Conservation (phyloP, 2,113 vertebrate species). For the Aspidoscelis tigris region DNA sequence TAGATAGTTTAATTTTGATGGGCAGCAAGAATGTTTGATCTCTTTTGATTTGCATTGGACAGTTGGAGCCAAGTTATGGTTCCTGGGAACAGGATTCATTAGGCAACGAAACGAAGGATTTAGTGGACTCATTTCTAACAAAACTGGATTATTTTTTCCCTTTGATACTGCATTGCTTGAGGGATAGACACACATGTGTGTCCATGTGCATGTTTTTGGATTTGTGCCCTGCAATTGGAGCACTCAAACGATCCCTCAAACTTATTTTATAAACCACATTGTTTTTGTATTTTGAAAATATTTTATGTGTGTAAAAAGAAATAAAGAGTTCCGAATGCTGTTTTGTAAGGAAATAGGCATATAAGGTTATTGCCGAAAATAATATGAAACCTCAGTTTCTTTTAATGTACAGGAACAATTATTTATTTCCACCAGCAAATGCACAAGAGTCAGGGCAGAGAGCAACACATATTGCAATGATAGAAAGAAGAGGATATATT, state of each 20-base stretch:
- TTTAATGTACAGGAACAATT: too few species aligned
- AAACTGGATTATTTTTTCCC: constrained; percentile 49
- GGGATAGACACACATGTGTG: constrained; percentile 29
- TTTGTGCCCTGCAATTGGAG: constrained; percentile 25
- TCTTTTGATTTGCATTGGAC: constrained; percentile 67
- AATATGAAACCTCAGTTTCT: too few species aligned
- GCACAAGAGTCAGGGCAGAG: too few species aligned
- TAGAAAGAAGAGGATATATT: background rate
- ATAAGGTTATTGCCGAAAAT: background rate
- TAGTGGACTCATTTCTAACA: constrained; percentile 56
- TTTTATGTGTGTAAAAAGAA: too few species aligned
- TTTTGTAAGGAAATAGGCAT: background rate
- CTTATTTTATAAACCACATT: constrained; percentile 33
- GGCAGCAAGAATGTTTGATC: constrained; percentile 57
- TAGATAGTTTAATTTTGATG: constrained; percentile 64
- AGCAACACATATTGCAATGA: background rate
- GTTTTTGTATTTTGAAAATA: background rate
- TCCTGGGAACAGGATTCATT: constrained; percentile 52
- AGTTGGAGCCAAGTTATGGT: constrained; percentile 57
- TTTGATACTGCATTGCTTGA: constrained; percentile 45
- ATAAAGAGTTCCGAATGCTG: too few species aligned
- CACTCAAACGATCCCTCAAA: background rate
- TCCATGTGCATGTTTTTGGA: background rate
- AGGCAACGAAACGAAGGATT: constrained; percentile 53
- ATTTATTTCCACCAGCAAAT: background rate